These are phyloP conservation scores for Ancistrus triradiatus DNA, from an alignment of 2,113 vertebrate species.

Conservation along the genomic window DNA sequence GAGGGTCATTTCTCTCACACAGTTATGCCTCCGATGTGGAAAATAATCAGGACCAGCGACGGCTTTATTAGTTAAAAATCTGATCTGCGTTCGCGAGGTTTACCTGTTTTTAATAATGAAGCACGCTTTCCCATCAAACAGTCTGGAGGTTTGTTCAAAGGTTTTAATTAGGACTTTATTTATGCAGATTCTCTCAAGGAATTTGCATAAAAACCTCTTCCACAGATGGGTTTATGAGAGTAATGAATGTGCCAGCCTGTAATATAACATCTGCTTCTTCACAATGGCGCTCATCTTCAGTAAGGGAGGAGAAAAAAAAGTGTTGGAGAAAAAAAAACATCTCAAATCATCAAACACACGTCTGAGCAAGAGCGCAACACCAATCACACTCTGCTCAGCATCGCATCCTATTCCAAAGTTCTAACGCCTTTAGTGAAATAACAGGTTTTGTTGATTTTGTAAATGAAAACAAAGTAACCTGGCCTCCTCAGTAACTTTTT, in stretches of 20 bases:
- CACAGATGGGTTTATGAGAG: constrained; percentile 78
- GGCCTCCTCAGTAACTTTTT: no score
- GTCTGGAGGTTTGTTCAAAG: constrained; percentile 67
- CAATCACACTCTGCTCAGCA: no score
- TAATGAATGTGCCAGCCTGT: constrained; percentile 73
- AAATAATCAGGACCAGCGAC: neutral
- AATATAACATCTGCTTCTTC: constrained; percentile 78
- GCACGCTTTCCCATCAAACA: constrained; percentile 67
- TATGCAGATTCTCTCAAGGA: constrained; percentile 72
- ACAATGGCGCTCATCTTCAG: constrained; percentile 64
- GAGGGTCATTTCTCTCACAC: constrained; percentile 6
- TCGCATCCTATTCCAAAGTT: no score
- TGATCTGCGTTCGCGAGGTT: constrained; percentile 50
- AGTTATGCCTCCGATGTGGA: constrained; percentile 1
- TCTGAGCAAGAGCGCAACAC: constrained; percentile 24
- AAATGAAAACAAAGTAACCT: no score
- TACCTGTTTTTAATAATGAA: constrained; percentile 68
- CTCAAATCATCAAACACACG: no score
- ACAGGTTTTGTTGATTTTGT: no score
- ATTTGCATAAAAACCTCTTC: constrained; percentile 79
- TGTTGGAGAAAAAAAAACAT: no score
- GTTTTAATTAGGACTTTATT: constrained; percentile 80
- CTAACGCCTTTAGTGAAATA: no score
- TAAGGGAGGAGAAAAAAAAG: constrained; percentile 22
- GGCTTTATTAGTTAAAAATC: neutral